Percentiles rank a stretch among this genome's conserved stretches.
phyloP scores from a whole-genome alignment of 2,888 invertebrate species.

The Entomobrya multifasciata region DNA sequence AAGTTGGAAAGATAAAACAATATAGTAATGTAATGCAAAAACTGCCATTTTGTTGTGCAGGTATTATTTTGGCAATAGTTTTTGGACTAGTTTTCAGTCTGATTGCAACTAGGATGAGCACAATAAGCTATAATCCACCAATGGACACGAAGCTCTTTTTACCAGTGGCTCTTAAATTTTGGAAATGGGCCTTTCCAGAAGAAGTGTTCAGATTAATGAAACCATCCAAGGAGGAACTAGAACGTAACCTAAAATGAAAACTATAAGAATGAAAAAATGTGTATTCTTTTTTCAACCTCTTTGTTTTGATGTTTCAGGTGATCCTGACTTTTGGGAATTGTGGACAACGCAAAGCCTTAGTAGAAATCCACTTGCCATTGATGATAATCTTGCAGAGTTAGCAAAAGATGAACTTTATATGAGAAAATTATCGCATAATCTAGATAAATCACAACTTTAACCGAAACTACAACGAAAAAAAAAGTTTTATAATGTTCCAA shows the following conservation, averaged over 20 bases:
- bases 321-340: constrained; percentile 61
- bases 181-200: constrained; percentile 73
- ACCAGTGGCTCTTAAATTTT: constrained; percentile 74
- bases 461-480: too few species aligned
- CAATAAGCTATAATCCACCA: constrained; percentile 63
- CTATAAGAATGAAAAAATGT: neutral
- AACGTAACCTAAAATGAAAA: constrained; percentile 39
- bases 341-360: constrained; percentile 53
- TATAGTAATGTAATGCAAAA: too few species aligned
- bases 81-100: constrained; percentile 75
- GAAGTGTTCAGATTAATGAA: constrained; percentile 69
- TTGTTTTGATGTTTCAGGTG: constrained; percentile 17
- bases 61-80: constrained; percentile 57
- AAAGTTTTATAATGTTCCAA: too few species aligned
- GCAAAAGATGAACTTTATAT: constrained; percentile 46
- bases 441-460: neutral
- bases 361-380: constrained; percentile 36
- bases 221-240: constrained; percentile 69
- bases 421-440: constrained; percentile 16
- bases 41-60: constrained; percentile 18
- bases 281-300: neutral
- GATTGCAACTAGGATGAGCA: constrained; percentile 45
- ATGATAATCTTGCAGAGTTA: neutral
- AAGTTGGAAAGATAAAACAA: too few species aligned
- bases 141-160: constrained; percentile 76